Base-by-base conservation (phyloP, 2,797 vertebrate genomes). In the Dallia pectoralis region DNA sequence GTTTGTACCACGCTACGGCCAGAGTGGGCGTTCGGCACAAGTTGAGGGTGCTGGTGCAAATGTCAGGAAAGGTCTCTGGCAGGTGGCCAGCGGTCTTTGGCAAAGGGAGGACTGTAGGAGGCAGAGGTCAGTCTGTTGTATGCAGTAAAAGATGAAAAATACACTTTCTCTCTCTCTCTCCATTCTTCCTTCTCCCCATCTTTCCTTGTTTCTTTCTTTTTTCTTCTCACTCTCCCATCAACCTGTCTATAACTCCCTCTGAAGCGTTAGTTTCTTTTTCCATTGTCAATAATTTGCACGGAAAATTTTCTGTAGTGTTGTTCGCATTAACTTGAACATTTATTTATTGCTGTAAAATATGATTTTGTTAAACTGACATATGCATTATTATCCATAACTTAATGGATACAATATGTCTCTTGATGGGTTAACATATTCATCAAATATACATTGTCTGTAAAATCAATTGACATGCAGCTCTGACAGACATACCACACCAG, bases 61-160 rank as follows among this genome's bases (percentile, higher is more conserved):
- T 33, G 36, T 62, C 67, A 71, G 67, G 32, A 8, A 22, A 65
- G 62, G 29, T 25, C 66, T 30, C 11, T 69, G n/a, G 68, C 30
- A 12, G 27, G 18, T 48, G 73, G 77, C 74, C 70, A 74, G 69
- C 29, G 49, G 32, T 30, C 18, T 6, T 36, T 56, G 51, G 15
- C n/a, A n/a, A 48, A 62, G 18, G 33, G 68, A n/a, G 51, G 32
- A 74, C 48, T 8, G n/a, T 74, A 66, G 47, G 30, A 69, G 72
- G 71, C 40, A 71, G 73, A 49, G 71, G 61, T 71, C 61, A 73
- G 70, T 49, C 53, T 73, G 59, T 27, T 51, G 74, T 64, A 75
- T 64, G 72, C 22, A 22, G 49, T 15, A 27, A 25, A 29, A 5
- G 25, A 16, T 11, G 15, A 62, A 62, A 25, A 56, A 18, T 22